These are phyloP conservation scores for Patella vulgata DNA, from an alignment of 1,140 invertebrate species.

Conservation along the genomic window DNA sequence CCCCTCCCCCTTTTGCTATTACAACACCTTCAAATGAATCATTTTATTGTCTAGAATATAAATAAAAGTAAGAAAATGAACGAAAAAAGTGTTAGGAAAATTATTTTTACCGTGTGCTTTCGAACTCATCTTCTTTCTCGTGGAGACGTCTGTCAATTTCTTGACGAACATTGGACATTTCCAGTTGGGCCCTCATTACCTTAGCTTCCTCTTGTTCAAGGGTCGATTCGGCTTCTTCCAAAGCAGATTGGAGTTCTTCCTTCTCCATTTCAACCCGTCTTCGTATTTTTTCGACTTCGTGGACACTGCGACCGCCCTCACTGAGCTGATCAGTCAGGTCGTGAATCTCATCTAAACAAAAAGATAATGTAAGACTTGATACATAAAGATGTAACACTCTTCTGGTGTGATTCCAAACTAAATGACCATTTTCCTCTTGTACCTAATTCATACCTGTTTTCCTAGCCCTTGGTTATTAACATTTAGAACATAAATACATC, in stretches of 20 bases:
- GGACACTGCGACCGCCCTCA: slow-evolving; percentile 90
- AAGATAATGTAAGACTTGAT: not conserved
- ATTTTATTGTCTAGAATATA: not conserved
- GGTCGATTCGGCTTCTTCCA: slow-evolving; percentile 97
- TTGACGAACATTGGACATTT: slow-evolving; percentile 95
- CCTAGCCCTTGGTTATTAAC: too few relatives aligned
- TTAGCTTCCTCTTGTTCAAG: slow-evolving; percentile 81
- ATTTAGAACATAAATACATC: too few relatives aligned
- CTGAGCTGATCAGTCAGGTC: slow-evolving; percentile 97
- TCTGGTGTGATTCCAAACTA: too few relatives aligned
- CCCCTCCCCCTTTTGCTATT: not conserved
- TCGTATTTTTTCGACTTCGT: slow-evolving; percentile 97
- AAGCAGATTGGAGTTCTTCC: slow-evolving; percentile 96
- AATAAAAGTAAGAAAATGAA: not conserved
- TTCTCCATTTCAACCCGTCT: slow-evolving; percentile 98
- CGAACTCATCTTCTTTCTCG: slow-evolving; percentile 99
- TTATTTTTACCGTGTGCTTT: slow-evolving; percentile 80
- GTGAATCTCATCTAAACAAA: slow-evolving; percentile 87
- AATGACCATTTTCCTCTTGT: too few relatives aligned
- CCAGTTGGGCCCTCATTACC: slow-evolving; percentile 91
- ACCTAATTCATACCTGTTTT: too few relatives aligned
- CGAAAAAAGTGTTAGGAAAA: not conserved
- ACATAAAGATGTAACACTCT: too few relatives aligned
- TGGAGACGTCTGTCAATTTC: slow-evolving; percentile 97
- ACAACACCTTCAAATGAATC: not conserved